Percentiles rank a stretch among this genome's conserved stretches.
Conservation (phyloP, 1,140 invertebrate species). For the Berghia stephanieae region DNA sequence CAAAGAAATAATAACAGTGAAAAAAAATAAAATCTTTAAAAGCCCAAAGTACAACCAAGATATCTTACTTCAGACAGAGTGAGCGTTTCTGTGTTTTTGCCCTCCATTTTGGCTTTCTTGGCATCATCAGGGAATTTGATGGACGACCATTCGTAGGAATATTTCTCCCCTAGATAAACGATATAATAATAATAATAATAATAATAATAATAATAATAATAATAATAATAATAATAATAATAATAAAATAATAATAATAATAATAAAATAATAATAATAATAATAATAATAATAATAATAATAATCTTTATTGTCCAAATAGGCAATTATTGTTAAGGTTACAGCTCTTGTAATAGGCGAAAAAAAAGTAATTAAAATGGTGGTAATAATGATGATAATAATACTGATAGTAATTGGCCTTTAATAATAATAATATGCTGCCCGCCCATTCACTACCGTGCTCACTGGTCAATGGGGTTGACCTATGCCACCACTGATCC, state of each 20-base stretch:
- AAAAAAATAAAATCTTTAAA: too few relatives aligned
- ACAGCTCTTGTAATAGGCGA: neutral
- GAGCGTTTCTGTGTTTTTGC: slow-evolving; percentile 78
- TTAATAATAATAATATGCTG: neutral
- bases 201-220: neutral
- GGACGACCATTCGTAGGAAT: slow-evolving; percentile 89
- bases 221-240: neutral
- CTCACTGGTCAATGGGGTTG: too few relatives aligned
- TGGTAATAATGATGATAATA: too few relatives aligned
- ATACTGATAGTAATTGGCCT: too few relatives aligned
- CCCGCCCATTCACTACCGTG: too few relatives aligned
- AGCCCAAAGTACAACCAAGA: too few relatives aligned
- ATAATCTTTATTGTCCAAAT: too few relatives aligned
- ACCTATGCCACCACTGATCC: too few relatives aligned
- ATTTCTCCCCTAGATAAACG: slow-evolving; percentile 69
- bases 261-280: neutral
- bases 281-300: neutral
- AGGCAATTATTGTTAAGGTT: neutral
- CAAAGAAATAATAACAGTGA: too few relatives aligned
- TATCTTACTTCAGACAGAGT: slow-evolving; percentile 63
- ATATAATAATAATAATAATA: neutral
- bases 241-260: too few relatives aligned
- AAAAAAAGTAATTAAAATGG: too few relatives aligned
- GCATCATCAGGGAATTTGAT: slow-evolving; percentile 78
- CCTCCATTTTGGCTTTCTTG: slow-evolving; percentile 82